These are phyloP conservation scores for Monochamus alternatus DNA, from an alignment of 2,888 invertebrate species.

Conservation along the genomic window DNA sequence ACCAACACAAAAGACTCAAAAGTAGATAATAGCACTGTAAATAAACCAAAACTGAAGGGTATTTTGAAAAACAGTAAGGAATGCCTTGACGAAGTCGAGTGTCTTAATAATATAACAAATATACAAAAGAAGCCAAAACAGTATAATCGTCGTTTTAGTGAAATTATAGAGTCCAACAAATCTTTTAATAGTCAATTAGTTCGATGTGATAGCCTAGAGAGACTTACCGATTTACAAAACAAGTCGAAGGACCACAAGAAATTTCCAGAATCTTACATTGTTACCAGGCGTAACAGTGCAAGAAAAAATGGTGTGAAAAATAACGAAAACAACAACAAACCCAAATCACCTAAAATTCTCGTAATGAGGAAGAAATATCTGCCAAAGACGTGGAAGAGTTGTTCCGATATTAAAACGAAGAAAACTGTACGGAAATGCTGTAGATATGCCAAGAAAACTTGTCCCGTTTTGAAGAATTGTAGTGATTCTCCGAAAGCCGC, in stretches of 20 bases:
- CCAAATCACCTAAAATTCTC: slow-evolving; percentile 62
- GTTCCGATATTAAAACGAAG: slow-evolving; percentile 68
- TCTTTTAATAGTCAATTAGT: slow-evolving; percentile 71
- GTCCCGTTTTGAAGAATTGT: slow-evolving; percentile 65
- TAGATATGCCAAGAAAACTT: slow-evolving; percentile 67
- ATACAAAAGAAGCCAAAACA: slow-evolving; percentile 59
- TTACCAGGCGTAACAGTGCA: slow-evolving; percentile 62
- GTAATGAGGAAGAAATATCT: slow-evolving; percentile 62
- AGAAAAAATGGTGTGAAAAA: slow-evolving; percentile 56
- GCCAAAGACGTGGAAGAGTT: slow-evolving; percentile 69
- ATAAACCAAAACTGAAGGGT: slow-evolving; percentile 59
- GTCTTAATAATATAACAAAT: slow-evolving; percentile 59
- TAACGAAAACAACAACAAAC: slow-evolving; percentile 52
- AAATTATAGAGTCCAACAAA: slow-evolving; percentile 71
- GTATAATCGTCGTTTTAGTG: slow-evolving; percentile 71
- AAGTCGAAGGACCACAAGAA: slow-evolving; percentile 63
- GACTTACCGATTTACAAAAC: slow-evolving; percentile 59
- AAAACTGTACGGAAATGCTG: slow-evolving; percentile 68
- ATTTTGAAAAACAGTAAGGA: slow-evolving; percentile 66
- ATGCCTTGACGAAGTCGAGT: slow-evolving; percentile 55
- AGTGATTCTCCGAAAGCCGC: slow-evolving; percentile 56
- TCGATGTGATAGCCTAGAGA: slow-evolving; percentile 69
- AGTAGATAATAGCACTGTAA: slow-evolving; percentile 71
- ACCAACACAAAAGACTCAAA: slow-evolving; percentile 69
- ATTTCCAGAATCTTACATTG: slow-evolving; percentile 70